These are phyloP conservation scores for Cephalopterus ornatus DNA, from an alignment of 2,113 vertebrate species.

Conservation along the genomic window DNA sequence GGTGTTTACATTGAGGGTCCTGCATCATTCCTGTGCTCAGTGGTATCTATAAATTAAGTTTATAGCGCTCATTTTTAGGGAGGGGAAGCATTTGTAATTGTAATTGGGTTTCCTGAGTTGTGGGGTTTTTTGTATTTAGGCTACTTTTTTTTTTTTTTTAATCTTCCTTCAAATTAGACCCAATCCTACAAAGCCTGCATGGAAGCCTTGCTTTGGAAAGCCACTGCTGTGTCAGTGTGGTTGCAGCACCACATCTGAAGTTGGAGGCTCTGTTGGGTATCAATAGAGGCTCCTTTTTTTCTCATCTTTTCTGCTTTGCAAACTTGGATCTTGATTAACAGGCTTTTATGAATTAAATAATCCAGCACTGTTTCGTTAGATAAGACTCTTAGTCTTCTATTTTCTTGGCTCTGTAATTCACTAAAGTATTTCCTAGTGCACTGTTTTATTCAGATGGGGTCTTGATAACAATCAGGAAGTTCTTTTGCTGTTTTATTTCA, in stretches of 20 bases:
- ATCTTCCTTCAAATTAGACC: background rate
- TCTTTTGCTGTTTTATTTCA: background rate
- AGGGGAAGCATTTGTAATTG: background rate
- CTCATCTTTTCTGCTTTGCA: background rate
- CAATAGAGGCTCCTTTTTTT: background rate
- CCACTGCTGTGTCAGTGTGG: fast-evolving
- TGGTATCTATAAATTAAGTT: background rate
- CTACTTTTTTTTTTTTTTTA: background rate
- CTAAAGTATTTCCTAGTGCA: background rate
- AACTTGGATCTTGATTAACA: background rate
- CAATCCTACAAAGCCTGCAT: fast-evolving
- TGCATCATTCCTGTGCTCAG: background rate
- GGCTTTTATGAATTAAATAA: background rate
- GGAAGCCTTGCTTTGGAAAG: background rate
- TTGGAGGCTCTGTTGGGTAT: background rate
- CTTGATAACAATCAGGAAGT: background rate
- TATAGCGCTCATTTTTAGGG: background rate
- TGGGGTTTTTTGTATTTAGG: background rate
- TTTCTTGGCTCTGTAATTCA: background rate
- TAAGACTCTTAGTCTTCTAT: background rate
- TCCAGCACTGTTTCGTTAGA: background rate
- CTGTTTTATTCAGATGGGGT: background rate
- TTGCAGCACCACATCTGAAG: fast-evolving
- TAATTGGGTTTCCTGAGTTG: background rate
- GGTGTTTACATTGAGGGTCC: background rate